Percentiles rank a stretch among this genome's conserved stretches.
Conservation (phyloP, 2,888 invertebrate genomes). For the Cyclophora albipunctata region DNA sequence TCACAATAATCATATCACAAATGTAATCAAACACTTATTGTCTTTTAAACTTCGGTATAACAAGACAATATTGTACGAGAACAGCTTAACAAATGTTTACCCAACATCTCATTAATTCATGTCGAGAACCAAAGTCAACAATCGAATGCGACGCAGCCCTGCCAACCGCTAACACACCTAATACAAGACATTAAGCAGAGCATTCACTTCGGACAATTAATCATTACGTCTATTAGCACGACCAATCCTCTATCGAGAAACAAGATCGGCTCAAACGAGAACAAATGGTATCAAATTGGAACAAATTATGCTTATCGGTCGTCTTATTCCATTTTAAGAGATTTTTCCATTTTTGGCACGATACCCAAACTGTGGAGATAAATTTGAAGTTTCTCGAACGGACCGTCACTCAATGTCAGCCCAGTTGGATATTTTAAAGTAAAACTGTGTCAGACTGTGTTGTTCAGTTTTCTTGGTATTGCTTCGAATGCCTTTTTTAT, state of each 20-base stretch:
- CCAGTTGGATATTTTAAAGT: slow-evolving; percentile 26
- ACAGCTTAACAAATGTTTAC: not conserved
- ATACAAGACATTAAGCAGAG: not conserved
- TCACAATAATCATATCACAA: too few relatives aligned
- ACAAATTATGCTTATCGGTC: not conserved
- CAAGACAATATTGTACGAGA: not conserved
- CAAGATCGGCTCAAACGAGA: not conserved
- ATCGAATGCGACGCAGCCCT: not conserved
- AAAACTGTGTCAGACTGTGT: slow-evolving; percentile 20
- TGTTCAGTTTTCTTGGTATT: slow-evolving; percentile 14
- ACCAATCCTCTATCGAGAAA: slow-evolving; percentile 15
- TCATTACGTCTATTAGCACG: slow-evolving; percentile 16
- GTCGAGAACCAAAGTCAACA: not conserved
- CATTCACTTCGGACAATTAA: slow-evolving; percentile 9
- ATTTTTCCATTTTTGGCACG: slow-evolving; percentile 25
- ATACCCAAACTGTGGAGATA: slow-evolving; percentile 11
- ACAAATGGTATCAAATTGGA: not conserved
- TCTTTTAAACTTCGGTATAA: not conserved
- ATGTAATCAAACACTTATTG: too few relatives aligned
- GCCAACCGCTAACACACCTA: not conserved
- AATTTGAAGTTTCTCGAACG: slow-evolving; percentile 15
- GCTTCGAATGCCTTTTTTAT: slow-evolving; percentile 3
- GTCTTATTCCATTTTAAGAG: not conserved
- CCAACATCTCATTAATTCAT: not conserved
- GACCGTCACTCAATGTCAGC: slow-evolving; percentile 32